Evolutionary conservation across 2,888 invertebrate species (phyloP), one percentile per base, ranked within the genome.

Genomic region (Tachina grossa): DNA sequence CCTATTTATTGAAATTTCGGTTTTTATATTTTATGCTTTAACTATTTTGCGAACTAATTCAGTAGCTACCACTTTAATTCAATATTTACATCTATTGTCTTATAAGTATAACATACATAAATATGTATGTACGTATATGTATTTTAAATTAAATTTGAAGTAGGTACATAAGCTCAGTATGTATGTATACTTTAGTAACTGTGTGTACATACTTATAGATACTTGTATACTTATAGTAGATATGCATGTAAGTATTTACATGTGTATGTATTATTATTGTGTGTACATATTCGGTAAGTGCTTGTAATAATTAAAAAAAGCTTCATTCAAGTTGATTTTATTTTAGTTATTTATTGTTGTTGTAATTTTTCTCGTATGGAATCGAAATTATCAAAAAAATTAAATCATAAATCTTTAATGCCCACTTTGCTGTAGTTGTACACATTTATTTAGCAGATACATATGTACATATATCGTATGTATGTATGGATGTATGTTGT

Each of bases 381-480:
- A 76, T 55, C 49, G 43, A 13, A 61, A 55, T 76, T 76, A 66
- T 55, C 5, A 31, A 31, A 31, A 47, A 75, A 66, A 76, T 55
- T 47, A 76, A 65, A 76, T 39, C 66, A 76, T 66, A 76, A 76
- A 76, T 76, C 66, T 66, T 76, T 57, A 66, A 76, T 66, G 6
- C 31, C 31, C 31, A 76, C 13, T 16, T 39, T 57, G 57, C 57
- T 47, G 45, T 66, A 47, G 45, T 57, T 75, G n/a, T 65, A 55
- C 11, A 59, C 51, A 39, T 49, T 68, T 22, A 47, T 57, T 22
- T 16, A 59, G 61, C 11, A 61, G 16, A 59, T 43, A 10, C 61
- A 3, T 22, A 53, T 19, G 19, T 11, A 61, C 19, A 19, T 19
- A 43, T 16, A 61, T 31, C 61, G 4, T 22, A 55, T n/a, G 22